Evolutionary conservation across 2,113 vertebrate genomes (phyloP), one percentile per base, ranked within the genome.

Genomic region (Rhombomys opimus): DNA sequence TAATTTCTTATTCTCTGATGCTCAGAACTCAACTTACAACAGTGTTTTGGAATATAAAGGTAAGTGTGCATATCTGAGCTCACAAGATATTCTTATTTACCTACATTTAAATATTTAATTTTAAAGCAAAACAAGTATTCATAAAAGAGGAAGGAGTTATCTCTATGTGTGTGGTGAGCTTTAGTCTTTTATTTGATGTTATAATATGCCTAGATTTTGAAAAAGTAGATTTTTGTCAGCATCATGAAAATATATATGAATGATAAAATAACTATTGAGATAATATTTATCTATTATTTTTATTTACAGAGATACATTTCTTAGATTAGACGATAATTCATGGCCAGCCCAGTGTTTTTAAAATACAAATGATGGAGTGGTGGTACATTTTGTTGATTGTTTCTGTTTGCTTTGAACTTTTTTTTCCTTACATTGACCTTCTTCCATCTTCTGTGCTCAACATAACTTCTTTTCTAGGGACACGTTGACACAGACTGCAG

Each of bases 381-480:
- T 70, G 30, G 7, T 50, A 9, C 35, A 57, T 72, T 76, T 22
- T 52, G 1, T 46, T 89, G 88, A 7, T 73, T 91, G 7, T 75
- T 95, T 46, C 41, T 46, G 41, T 46, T 89, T 14, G n/a, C 18
- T 67, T 89, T 82, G 57, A 35, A n/a, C 30, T 46, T 86, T 73
- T 54, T 46, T 46, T 46, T n/a, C n/a, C 41, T 46, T 46, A 46
- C 4, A 46, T 46, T 91, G 35, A 91, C 5, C 54, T 59, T 81
- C 35, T 92, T 87, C 32, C 9, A 80, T 91, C 78, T 82, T 89
- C 68, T 78, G 8, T 92, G 32, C 6, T 90, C 59, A 84, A 81
- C 2, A 65, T 78, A 38, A 86, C 50, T 91, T 90, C 50, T 93
- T 70, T 93, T 82, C 61, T 93, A 92, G 93, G 77, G 86, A 50